Evolutionary conservation across 2,888 invertebrate genomes (phyloP).

Genomic region (Diabrotica balteata): DNA sequence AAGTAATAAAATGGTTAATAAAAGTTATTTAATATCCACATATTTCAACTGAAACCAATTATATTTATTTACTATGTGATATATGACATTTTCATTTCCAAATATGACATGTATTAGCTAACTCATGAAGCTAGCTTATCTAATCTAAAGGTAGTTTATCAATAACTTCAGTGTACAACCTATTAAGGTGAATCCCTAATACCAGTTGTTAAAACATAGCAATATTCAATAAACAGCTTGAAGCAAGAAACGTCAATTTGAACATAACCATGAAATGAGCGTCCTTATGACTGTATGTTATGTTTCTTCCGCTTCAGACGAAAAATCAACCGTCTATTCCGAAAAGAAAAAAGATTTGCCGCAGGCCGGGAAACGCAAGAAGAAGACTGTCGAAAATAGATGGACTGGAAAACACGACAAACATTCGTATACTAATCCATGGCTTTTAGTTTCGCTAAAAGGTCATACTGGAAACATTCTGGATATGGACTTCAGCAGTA

Average conservation of each 20-base stretch:
- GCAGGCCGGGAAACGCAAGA: conserved; percentile 57
- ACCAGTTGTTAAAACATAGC: too few species aligned
- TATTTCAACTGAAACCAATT: too few species aligned
- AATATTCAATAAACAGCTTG: not conserved
- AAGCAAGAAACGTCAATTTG: not conserved
- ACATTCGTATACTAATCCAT: conserved; percentile 73
- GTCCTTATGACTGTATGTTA: conserved; percentile 2
- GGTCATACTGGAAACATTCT: conserved; percentile 80
- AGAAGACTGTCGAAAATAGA: conserved; percentile 60
- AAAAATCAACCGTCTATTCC: conserved; percentile 18
- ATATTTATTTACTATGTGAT: too few species aligned
- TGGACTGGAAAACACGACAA: conserved; percentile 62
- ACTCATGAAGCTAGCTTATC: too few species aligned
- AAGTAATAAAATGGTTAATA: too few species aligned
- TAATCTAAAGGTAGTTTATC: too few species aligned
- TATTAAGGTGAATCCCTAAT: too few species aligned
- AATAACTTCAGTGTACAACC: too few species aligned
- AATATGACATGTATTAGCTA: too few species aligned
- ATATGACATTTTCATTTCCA: too few species aligned
- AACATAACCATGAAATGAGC: not conserved
- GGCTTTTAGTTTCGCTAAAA: conserved; percentile 81
- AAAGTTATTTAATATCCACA: too few species aligned
- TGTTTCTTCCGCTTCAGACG: conserved; percentile 4
- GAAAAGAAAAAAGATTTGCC: conserved; percentile 39
- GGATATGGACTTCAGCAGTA: conserved; percentile 82